These are phyloP conservation scores for Hipposideros larvatus DNA, from an alignment of 2,797 vertebrate species.

Conservation along the genomic window DNA sequence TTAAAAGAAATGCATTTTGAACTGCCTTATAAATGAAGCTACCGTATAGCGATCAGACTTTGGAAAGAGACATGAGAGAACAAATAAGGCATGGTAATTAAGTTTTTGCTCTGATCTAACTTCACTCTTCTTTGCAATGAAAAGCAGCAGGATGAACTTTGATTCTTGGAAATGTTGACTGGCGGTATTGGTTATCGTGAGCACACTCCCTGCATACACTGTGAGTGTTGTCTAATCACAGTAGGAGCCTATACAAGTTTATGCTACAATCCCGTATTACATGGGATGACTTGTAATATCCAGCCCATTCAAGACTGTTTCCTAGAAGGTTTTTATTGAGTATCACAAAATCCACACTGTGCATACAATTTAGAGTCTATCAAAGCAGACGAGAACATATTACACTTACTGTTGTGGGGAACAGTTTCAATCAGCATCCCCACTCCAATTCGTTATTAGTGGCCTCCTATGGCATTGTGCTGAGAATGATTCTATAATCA, in stretches of 20 bases:
- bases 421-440: conserved; percentile 24
- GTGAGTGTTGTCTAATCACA: background rate
- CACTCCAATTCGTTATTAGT: background rate
- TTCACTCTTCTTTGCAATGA: conserved; percentile 35
- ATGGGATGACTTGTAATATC: conserved; percentile 32
- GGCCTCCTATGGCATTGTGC: background rate
- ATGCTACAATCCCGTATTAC: background rate
- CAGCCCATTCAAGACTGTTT: conserved; percentile 46
- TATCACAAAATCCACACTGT: conserved; percentile 64
- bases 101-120: background rate
- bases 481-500: background rate
- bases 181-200: background rate
- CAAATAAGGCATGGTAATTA: background rate
- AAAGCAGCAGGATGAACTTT: conserved; percentile 20
- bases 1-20: conserved; percentile 32
- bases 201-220: background rate
- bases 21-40: conserved; percentile 31
- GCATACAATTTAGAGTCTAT: conserved; percentile 53
- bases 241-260: background rate
- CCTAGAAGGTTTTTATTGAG: conserved; percentile 62
- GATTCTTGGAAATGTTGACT: background rate
- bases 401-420: conserved; percentile 22
- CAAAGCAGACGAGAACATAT: conserved; percentile 39
- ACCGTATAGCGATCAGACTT: background rate
- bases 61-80: background rate